These are phyloP conservation scores for Drosophila arawakana DNA, from an alignment of 1,140 invertebrate species.

Conservation along the genomic window DNA sequence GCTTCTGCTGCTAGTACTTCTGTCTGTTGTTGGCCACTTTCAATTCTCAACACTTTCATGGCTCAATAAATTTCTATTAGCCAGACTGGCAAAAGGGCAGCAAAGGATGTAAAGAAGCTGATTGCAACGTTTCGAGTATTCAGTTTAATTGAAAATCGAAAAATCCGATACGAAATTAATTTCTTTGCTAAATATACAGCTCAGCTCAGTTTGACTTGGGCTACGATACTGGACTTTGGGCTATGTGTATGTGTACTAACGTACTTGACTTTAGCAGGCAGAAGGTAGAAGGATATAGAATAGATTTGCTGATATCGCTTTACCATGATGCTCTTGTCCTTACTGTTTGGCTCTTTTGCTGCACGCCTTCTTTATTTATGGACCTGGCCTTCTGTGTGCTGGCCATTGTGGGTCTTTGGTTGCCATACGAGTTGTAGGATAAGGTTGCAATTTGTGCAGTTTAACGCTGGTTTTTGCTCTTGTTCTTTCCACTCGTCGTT, in stretches of 20 bases:
- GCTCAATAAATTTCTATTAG: slow-evolving; percentile 82
- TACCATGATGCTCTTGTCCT: slow-evolving; percentile 49
- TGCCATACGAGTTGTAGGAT: slow-evolving; percentile 46
- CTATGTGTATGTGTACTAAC: slow-evolving; percentile 14
- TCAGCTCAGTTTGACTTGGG: slow-evolving; percentile 38
- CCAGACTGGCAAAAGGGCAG: slow-evolving; percentile 37
- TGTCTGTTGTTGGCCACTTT: slow-evolving; percentile 17
- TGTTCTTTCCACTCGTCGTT: slow-evolving; percentile 63
- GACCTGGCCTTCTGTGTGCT: slow-evolving; percentile 63
- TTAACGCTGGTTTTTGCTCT: slow-evolving; percentile 77
- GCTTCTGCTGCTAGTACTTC: neutral
- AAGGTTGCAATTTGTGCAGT: slow-evolving; percentile 83
- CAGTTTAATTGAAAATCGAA: slow-evolving; percentile 83
- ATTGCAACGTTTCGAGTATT: slow-evolving; percentile 49
- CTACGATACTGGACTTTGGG: slow-evolving; percentile 3
- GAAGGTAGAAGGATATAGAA: neutral
- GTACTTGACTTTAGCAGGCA: slow-evolving; percentile 36
- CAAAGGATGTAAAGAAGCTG: slow-evolving; percentile 31
- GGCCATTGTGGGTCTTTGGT: slow-evolving; percentile 29
- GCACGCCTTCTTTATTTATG: slow-evolving; percentile 69
- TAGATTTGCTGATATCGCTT: slow-evolving; percentile 55
- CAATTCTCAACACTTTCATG: slow-evolving; percentile 78
- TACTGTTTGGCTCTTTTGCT: slow-evolving; percentile 51
- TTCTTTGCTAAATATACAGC: slow-evolving; percentile 79
- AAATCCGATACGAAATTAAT: slow-evolving; percentile 84